Percentiles rank a stretch among this genome's conserved stretches.
phyloP scores from a whole-genome alignment of 2,797 vertebrate species.

The Phrynocephalus vlangalii region DNA sequence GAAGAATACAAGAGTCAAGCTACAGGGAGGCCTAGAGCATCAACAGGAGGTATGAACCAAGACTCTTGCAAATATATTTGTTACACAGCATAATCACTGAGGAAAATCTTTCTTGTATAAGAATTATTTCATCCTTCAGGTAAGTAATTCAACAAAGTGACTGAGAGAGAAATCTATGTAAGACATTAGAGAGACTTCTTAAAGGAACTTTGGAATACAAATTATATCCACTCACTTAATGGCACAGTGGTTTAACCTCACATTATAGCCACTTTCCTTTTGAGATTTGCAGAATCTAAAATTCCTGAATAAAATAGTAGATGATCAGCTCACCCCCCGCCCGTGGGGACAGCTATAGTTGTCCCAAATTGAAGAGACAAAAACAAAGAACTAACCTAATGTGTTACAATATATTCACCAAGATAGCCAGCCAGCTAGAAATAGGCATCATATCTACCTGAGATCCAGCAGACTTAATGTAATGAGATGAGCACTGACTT shows the following conservation, averaged over 20 bases:
- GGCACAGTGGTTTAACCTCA: constrained; percentile 47
- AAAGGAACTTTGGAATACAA: constrained; percentile 33
- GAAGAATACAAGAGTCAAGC: constrained; percentile 41
- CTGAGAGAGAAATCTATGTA: constrained; percentile 38
- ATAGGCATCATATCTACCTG: background rate
- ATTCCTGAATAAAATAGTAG: constrained; percentile 9
- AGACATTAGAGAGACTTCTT: constrained; percentile 17
- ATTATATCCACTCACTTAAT: constrained; percentile 16
- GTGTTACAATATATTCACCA: background rate
- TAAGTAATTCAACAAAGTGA: constrained; percentile 40
- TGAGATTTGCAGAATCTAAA: constrained; percentile 21
- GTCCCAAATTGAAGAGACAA: background rate
- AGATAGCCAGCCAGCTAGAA: background rate
- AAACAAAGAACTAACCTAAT: background rate
- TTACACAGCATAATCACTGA: constrained; percentile 44
- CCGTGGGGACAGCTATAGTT: background rate
- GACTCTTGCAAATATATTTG: constrained; percentile 58
- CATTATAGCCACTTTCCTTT: background rate
- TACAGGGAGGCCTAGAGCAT: constrained; percentile 44
- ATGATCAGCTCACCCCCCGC: background rate
- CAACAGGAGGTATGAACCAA: constrained; percentile 53
- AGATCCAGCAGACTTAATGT: background rate
- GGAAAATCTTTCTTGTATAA: constrained; percentile 48
- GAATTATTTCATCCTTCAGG: constrained; percentile 45
- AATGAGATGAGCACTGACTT: background rate